Conservation (phyloP, 2,113 vertebrate genomes). For the Aramus guarauna region DNA sequence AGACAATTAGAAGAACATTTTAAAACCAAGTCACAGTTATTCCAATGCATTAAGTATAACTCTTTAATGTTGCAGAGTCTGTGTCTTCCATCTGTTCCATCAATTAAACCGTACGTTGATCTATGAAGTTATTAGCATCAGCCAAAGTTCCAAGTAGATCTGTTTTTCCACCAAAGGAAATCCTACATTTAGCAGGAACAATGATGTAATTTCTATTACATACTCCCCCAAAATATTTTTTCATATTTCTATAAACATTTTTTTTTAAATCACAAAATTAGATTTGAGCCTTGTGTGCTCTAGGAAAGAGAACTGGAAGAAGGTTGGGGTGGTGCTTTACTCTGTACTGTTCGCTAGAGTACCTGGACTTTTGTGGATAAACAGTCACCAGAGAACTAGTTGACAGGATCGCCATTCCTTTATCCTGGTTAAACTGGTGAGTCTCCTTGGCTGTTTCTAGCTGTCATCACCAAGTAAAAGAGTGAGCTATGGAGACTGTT, state of each 20-base stretch:
- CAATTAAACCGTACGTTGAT: conserved; percentile 63
- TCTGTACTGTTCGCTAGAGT: background rate
- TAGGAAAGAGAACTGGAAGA: background rate
- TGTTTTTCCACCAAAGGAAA: conserved; percentile 31
- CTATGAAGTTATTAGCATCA: conserved; percentile 67
- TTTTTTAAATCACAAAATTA: background rate
- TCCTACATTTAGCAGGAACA: background rate
- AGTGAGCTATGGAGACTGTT: background rate
- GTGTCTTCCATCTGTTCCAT: conserved; percentile 68
- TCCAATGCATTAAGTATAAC: conserved; percentile 61
- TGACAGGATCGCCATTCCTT: background rate
- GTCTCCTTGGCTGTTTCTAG: background rate
- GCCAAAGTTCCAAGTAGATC: conserved; percentile 46
- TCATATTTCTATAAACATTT: background rate
- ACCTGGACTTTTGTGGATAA: background rate
- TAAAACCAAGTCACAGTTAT: conserved; percentile 52
- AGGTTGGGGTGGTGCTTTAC: background rate
- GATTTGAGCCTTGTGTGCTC: background rate
- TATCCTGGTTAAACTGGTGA: background rate
- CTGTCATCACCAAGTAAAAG: background rate
- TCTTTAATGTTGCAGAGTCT: conserved; percentile 57
- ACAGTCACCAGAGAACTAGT: background rate
- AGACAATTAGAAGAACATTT: conserved; percentile 42
- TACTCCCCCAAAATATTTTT: background rate
- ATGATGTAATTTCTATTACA: background rate